Conservation (phyloP, 2,888 invertebrate genomes). For the Diplolepis rosae region DNA sequence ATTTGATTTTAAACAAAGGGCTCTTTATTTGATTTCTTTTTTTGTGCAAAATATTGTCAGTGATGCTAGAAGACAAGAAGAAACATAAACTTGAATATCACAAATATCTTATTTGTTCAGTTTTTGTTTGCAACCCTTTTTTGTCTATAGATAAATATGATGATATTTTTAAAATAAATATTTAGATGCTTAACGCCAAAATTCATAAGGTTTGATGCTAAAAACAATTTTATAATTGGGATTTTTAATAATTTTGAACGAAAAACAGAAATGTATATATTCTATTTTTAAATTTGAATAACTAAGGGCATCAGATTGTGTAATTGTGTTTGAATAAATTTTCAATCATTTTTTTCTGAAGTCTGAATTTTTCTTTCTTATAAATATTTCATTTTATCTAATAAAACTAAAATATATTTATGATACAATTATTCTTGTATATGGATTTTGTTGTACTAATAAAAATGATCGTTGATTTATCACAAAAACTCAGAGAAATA, state of each 20-base stretch:
- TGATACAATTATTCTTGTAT: background rate
- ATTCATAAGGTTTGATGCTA: background rate
- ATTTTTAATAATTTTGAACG: background rate
- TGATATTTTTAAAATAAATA: background rate
- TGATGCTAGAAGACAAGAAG: conserved; percentile 28
- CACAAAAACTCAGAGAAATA: background rate
- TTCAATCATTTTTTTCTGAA: too few species aligned
- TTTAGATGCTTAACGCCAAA: too few species aligned
- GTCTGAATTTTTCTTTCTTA: too few species aligned
- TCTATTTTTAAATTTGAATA: too few species aligned
- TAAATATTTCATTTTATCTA: too few species aligned
- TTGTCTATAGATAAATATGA: too few species aligned
- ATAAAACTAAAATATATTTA: background rate
- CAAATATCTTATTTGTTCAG: conserved; percentile 21
- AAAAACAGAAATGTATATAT: background rate
- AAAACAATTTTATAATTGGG: background rate
- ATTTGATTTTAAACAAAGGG: conserved; percentile 57
- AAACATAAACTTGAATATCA: conserved; percentile 18
- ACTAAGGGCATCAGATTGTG: too few species aligned
- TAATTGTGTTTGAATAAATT: too few species aligned
- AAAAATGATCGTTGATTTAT: background rate
- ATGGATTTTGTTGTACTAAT: background rate
- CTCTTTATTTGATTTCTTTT: conserved; percentile 3
- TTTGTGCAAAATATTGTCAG: conserved; percentile 27
- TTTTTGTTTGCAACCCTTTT: too few species aligned